Conservation (phyloP, 92 coral and sea anemone genomes). For the Epizoanthus fatuus region DNA sequence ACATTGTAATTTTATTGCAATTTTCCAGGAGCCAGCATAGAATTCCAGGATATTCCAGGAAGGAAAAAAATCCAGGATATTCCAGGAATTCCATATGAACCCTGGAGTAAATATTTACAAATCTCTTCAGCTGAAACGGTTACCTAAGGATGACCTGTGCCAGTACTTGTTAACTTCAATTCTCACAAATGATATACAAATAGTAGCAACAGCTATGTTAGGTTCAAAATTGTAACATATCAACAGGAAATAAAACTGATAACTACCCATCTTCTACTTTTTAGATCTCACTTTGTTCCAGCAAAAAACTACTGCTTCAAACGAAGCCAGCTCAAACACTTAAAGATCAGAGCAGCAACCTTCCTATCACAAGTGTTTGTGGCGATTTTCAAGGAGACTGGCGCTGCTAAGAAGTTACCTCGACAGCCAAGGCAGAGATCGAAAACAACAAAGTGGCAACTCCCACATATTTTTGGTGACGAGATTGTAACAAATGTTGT, state of each 20-base stretch:
- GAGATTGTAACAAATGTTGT: slow-evolving; percentile 26
- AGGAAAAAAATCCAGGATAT: too few species aligned
- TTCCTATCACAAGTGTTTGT: slow-evolving; percentile 6
- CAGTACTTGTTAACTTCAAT: too few species aligned
- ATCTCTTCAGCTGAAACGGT: too few species aligned
- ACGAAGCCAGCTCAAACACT: neutral
- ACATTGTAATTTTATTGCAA: too few species aligned
- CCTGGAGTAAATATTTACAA: too few species aligned
- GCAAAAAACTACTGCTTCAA: slow-evolving; percentile 34
- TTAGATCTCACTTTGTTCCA: slow-evolving; percentile 36
- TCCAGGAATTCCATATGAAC: too few species aligned
- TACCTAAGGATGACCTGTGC: too few species aligned
- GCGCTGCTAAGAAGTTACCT: slow-evolving; percentile 35
- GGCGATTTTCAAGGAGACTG: neutral
- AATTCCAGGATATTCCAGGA: too few species aligned
- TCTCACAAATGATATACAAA: too few species aligned
- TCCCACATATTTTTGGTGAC: slow-evolving; percentile 41
- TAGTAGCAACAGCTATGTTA: too few species aligned
- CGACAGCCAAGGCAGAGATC: slow-evolving; percentile 30
- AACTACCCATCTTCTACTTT: neutral
- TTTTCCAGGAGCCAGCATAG: too few species aligned
- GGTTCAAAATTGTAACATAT: too few species aligned
- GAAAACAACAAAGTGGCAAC: slow-evolving; percentile 11
- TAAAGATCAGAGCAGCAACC: slow-evolving; percentile 32
- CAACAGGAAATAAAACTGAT: neutral